Percentiles rank a stretch among this genome's conserved stretches.
Evolutionary conservation across 2,888 invertebrate species (phyloP).

Genomic region (Globia sparganii): DNA sequence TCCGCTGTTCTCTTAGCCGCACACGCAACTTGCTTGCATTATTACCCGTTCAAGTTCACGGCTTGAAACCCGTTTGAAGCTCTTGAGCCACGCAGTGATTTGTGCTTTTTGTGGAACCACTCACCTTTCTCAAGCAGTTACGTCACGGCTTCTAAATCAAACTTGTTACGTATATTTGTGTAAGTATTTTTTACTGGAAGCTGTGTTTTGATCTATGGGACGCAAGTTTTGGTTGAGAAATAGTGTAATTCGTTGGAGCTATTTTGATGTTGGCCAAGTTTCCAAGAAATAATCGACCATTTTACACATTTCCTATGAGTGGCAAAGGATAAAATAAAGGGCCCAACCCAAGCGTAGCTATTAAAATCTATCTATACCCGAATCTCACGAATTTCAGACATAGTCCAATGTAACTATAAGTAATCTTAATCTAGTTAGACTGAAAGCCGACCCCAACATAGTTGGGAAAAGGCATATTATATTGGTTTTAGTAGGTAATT

Average conservation of each 20-base stretch:
- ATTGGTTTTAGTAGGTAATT: neutral
- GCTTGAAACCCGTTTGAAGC: conserved; percentile 60
- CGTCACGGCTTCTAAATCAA: conserved; percentile 38
- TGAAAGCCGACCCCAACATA: neutral
- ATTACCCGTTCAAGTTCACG: conserved; percentile 64
- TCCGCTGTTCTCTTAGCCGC: conserved; percentile 29
- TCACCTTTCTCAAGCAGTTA: conserved; percentile 54
- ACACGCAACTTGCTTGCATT: conserved; percentile 41
- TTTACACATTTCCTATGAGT: neutral
- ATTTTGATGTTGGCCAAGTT: neutral
- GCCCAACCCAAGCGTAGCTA: neutral
- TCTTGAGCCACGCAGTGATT: conserved; percentile 50
- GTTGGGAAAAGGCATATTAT: neutral
- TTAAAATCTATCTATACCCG: neutral
- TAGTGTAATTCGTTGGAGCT: neutral
- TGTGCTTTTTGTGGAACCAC: conserved; percentile 52
- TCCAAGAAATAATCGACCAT: neutral
- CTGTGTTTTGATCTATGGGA: conserved; percentile 14
- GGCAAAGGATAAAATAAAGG: neutral
- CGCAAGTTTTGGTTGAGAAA: conserved; percentile 16
- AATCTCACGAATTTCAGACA: neutral
- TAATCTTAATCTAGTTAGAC: neutral
- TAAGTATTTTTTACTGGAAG: conserved; percentile 25
- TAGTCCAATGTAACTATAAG: neutral
- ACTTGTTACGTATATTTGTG: conserved; percentile 43